phyloP scores from a whole-genome alignment of 2,888 invertebrate genomes.

The Listrodromus nycthemerus region DNA sequence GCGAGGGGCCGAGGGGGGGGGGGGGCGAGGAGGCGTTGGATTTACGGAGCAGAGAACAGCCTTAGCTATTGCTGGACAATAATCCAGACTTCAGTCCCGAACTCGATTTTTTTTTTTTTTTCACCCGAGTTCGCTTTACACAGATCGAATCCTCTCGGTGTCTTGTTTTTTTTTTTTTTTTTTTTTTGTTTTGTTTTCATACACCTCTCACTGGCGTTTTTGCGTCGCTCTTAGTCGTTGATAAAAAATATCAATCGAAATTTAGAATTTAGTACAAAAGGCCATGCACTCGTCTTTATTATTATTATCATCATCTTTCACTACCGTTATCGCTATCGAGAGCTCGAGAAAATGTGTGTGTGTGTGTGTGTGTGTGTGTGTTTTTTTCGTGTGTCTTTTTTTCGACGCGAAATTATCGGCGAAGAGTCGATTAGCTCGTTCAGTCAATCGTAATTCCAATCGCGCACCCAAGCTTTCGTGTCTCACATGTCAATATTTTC shows the following conservation, averaged over 20 bases:
- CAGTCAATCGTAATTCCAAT: constrained; percentile 7
- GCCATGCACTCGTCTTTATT: constrained; percentile 64
- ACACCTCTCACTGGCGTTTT: constrained; percentile 16
- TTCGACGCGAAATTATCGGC: constrained; percentile 5
- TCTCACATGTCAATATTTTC: neutral
- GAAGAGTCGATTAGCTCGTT: constrained; percentile 28
- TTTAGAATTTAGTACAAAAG: constrained; percentile 73
- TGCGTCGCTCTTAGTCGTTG: constrained; percentile 47
- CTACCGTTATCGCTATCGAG: constrained; percentile 9
- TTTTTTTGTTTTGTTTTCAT: too few species aligned
- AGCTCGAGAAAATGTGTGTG: neutral
- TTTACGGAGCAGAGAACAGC: constrained; percentile 45
- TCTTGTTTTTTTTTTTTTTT: constrained; percentile 12
- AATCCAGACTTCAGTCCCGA: constrained; percentile 39
- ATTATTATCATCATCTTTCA: constrained; percentile 26
- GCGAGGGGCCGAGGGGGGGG: neutral
- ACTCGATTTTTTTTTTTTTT: neutral
- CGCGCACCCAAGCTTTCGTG: constrained; percentile 10
- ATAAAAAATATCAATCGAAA: constrained; percentile 70
- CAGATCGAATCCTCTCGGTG: constrained; percentile 21
- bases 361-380: too few species aligned
- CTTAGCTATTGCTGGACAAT: constrained; percentile 48
- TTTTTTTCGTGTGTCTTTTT: neutral
- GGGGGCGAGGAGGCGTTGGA: constrained; percentile 16
- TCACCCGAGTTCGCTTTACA: constrained; percentile 4